phyloP scores from a whole-genome alignment of 2,113 vertebrate genomes.

The Limanda limanda region DNA sequence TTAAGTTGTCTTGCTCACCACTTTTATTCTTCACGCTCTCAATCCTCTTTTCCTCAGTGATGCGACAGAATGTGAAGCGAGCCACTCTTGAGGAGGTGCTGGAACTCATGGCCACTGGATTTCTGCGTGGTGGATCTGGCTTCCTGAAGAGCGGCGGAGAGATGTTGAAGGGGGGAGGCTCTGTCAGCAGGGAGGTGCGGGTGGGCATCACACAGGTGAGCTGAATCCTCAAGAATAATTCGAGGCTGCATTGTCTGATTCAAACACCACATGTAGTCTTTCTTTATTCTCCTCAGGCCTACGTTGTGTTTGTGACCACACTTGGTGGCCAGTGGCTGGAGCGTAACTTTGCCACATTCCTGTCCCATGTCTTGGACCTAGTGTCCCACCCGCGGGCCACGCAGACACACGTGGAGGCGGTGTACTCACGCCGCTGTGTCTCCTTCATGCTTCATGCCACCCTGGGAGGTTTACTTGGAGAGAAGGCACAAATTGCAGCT shows the following conservation, averaged over 20 bases:
- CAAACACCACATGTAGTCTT: not conserved
- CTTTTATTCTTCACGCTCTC: not conserved
- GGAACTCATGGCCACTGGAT: constrained; percentile 97
- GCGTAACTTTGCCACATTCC: constrained; percentile 94
- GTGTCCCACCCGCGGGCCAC: constrained; percentile 97
- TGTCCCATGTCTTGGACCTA: constrained; percentile 94
- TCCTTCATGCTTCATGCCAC: constrained; percentile 97
- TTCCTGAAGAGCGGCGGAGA: constrained; percentile 98
- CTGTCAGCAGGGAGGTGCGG: constrained; percentile 97
- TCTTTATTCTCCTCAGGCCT: constrained; percentile 84
- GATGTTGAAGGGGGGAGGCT: constrained; percentile 97
- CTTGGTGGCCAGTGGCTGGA: constrained; percentile 98
- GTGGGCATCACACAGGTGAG: constrained; percentile 98
- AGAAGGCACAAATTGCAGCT: constrained; percentile 98
- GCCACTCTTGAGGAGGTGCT: constrained; percentile 96
- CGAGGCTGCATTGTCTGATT: not conserved
- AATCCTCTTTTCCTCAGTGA: constrained; percentile 82
- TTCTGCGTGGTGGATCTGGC: constrained; percentile 95
- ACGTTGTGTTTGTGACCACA: constrained; percentile 96
- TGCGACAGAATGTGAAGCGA: constrained; percentile 98
- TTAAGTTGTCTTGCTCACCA: not conserved
- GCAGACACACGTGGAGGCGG: constrained; percentile 97
- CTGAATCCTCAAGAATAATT: not conserved
- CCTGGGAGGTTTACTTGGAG: constrained; percentile 93
- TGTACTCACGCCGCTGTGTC: constrained; percentile 97